Evolutionary conservation across 2,797 vertebrate species (phyloP).

Genomic region (Squalus acanthias): DNA sequence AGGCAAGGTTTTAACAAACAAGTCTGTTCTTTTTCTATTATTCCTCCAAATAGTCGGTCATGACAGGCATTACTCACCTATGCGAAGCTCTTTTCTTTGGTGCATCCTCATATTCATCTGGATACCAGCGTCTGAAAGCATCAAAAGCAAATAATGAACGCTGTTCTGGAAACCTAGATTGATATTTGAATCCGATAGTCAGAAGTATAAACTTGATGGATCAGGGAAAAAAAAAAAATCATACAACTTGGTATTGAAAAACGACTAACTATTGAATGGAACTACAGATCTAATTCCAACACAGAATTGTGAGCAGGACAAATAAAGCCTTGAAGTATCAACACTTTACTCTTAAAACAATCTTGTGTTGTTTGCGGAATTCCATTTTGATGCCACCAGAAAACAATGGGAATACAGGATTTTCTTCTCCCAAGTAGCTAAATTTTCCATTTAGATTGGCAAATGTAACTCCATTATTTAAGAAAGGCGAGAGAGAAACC

Average conservation of each 20-base stretch:
- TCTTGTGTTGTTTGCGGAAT: neutral
- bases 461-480: neutral
- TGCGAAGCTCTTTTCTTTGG: constrained; percentile 85
- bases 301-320: neutral
- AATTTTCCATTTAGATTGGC: neutral
- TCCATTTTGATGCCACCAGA: neutral
- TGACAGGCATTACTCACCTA: constrained; percentile 62
- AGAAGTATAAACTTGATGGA: neutral
- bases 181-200: neutral
- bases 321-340: neutral
- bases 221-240: neutral
- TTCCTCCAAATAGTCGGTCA: neutral
- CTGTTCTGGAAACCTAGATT: neutral
- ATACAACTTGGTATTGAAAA: neutral
- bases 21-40: neutral
- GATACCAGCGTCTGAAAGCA: constrained; percentile 81
- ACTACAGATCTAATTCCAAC: neutral
- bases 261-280: neutral
- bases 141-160: constrained; percentile 38
- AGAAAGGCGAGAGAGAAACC: no score
- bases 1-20: neutral
- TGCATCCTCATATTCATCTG: constrained; percentile 73
- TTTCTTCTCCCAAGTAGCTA: neutral
- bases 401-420: neutral
- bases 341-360: neutral